A percentile compares a stretch with the other conserved stretches of the same genome.
These are phyloP conservation scores for Spilarctia lutea DNA, from an alignment of 2,888 invertebrate genomes.

Conservation along the genomic window DNA sequence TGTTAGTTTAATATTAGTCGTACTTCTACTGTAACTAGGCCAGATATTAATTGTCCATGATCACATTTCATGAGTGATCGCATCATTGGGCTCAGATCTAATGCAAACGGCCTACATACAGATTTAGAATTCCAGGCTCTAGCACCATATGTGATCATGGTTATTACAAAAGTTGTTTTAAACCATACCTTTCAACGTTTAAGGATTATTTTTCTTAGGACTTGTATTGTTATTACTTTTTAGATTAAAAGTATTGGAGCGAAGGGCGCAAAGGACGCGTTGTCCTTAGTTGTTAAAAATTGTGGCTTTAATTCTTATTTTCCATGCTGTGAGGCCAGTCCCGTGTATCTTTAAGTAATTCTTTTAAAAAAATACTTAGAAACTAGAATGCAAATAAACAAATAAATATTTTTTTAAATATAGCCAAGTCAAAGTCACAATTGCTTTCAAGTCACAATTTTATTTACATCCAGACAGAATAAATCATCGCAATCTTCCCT, in stretches of 20 bases:
- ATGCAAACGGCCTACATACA: conserved; percentile 66
- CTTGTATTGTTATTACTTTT: background rate
- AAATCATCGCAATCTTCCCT: no score
- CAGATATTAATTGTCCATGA: conserved; percentile 63
- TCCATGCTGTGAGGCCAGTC: background rate
- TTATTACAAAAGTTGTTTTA: conserved; percentile 21
- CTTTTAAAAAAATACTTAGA: no score
- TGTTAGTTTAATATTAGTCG: background rate
- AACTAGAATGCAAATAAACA: no score
- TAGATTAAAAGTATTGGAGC: background rate
- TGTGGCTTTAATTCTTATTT: background rate
- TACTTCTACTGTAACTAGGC: conserved; percentile 47
- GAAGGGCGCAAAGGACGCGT: background rate
- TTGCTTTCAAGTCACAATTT: no score
- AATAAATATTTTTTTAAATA: no score
- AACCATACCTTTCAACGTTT: conserved; percentile 15
- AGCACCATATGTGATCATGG: conserved; percentile 23
- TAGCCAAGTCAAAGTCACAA: no score
- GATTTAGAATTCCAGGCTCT: conserved; percentile 56
- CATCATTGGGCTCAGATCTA: conserved; percentile 58
- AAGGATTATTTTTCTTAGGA: background rate
- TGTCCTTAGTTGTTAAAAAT: no score
- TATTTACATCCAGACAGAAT: no score
- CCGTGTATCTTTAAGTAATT: no score
- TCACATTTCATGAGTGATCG: conserved; percentile 63